These are phyloP conservation scores for Solenodon paradoxus DNA, from an alignment of 2,113 vertebrate species.

Conservation along the genomic window DNA sequence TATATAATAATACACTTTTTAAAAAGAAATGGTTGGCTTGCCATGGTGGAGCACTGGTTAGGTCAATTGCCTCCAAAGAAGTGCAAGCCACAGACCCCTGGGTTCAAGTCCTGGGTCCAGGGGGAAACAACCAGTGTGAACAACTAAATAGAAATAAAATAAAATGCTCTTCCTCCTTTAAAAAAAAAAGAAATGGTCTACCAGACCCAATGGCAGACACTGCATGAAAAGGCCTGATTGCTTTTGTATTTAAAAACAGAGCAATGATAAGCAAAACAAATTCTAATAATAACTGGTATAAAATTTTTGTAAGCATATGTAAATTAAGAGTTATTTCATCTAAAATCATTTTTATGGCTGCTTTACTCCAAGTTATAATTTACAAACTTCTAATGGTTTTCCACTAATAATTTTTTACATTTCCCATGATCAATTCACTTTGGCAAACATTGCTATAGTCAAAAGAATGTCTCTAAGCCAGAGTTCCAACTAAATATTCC, in stretches of 20 bases:
- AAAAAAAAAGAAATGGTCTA: background rate
- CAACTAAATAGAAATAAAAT: too few relatives aligned
- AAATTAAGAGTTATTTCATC: background rate
- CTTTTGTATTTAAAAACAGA: background rate
- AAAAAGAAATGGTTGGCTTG: too few relatives aligned
- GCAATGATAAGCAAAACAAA: background rate
- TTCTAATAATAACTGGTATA: background rate
- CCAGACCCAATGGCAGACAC: background rate
- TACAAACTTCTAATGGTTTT: background rate
- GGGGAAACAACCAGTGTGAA: too few relatives aligned
- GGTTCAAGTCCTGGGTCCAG: too few relatives aligned
- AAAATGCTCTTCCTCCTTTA: too few relatives aligned
- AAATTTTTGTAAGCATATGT: background rate
- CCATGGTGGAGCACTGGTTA: too few relatives aligned
- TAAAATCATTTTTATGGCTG: background rate
- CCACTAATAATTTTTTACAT: background rate
- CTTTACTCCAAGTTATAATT: background rate
- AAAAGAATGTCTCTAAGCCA: background rate
- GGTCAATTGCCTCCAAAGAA: too few relatives aligned
- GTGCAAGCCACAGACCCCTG: too few relatives aligned
- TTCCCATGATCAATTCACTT: background rate
- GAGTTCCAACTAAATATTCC: conserved; percentile 11
- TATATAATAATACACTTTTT: too few relatives aligned
- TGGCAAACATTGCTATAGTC: background rate
- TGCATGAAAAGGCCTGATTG: background rate